Percentiles rank a stretch among this genome's conserved stretches.
Conservation (phyloP, 64 coral and sea anemone genomes). For the Trachythela sp. region DNA sequence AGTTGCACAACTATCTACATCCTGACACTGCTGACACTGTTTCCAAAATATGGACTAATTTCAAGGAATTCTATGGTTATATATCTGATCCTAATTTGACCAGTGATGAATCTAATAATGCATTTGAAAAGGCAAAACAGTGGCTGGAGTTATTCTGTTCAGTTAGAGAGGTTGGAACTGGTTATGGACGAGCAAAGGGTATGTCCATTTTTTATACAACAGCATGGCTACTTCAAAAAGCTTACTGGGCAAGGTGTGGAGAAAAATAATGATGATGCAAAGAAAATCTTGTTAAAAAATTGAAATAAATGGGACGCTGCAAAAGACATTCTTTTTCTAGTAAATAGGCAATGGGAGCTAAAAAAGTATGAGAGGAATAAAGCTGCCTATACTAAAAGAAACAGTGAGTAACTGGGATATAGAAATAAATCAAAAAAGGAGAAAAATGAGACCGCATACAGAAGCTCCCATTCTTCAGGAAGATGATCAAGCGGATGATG, state of each 20-base stretch:
- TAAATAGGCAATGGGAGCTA: not conserved
- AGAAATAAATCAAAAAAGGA: conserved; percentile 13
- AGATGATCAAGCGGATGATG: not conserved
- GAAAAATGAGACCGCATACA: not conserved
- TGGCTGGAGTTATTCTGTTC: conserved; percentile 54
- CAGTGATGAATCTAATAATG: not conserved
- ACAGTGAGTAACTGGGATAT: conserved; percentile 28
- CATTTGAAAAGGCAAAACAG: not conserved
- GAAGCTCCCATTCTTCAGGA: not conserved
- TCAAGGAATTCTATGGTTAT: conserved; percentile 16
- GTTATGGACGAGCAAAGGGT: not conserved
- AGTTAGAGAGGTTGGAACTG: not conserved
- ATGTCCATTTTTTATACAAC: not conserved
- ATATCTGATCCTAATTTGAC: conserved; percentile 36
- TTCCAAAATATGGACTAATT: conserved; percentile 29
- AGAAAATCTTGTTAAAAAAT: not conserved
- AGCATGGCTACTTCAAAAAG: not conserved
- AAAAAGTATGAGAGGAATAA: not conserved
- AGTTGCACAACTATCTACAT: conserved; percentile 1
- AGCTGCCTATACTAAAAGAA: conserved; percentile 37
- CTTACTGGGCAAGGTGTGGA: not conserved
- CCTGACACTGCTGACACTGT: not conserved
- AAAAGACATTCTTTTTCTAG: not conserved
- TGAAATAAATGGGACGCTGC: not conserved
- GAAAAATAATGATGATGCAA: conserved; percentile 7